phyloP scores from a whole-genome alignment of 1,140 invertebrate genomes.

The Pentalonia nigronervosa region DNA sequence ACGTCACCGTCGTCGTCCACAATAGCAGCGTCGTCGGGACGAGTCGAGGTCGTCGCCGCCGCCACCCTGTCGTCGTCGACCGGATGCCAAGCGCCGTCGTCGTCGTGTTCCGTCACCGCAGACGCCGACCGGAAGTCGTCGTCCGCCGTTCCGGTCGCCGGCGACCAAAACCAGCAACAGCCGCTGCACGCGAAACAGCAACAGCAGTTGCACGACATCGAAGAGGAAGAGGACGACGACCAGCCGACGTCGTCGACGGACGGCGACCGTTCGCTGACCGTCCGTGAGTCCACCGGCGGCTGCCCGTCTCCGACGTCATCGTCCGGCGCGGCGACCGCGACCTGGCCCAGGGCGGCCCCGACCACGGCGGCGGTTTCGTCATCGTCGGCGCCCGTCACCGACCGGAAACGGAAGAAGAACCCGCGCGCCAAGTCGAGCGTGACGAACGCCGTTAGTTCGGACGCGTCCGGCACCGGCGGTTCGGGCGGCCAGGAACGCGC shows the following conservation, averaged over 20 bases:
- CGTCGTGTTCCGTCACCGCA: neutral
- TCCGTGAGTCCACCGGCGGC: constrained; percentile 45
- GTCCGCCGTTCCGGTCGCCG: neutral
- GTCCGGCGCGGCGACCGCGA: neutral
- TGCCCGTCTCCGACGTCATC: constrained; percentile 53
- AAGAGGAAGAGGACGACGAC: constrained; percentile 66
- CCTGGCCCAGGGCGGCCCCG: constrained; percentile 31
- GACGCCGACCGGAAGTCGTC: neutral
- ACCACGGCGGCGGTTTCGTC: neutral
- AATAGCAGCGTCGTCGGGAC: neutral
- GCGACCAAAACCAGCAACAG: neutral
- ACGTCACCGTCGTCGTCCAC: neutral
- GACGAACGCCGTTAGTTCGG: constrained; percentile 63
- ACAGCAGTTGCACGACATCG: constrained; percentile 67
- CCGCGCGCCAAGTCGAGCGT: constrained; percentile 64
- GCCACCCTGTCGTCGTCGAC: neutral
- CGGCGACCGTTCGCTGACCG: constrained; percentile 57
- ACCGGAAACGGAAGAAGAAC: constrained; percentile 63
- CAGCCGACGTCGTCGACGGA: neutral
- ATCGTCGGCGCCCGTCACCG: neutral
- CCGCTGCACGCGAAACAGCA: constrained; percentile 62
- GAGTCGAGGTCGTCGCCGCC: neutral
- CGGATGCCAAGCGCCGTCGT: neutral
- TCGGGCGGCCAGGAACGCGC: neutral
- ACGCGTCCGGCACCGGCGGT: constrained; percentile 65